A percentile compares a stretch with the other conserved stretches of the same genome.
These are phyloP conservation scores for Actinia tenebrosa DNA, from an alignment of 64 coral and sea anemone genomes.

Conservation along the genomic window DNA sequence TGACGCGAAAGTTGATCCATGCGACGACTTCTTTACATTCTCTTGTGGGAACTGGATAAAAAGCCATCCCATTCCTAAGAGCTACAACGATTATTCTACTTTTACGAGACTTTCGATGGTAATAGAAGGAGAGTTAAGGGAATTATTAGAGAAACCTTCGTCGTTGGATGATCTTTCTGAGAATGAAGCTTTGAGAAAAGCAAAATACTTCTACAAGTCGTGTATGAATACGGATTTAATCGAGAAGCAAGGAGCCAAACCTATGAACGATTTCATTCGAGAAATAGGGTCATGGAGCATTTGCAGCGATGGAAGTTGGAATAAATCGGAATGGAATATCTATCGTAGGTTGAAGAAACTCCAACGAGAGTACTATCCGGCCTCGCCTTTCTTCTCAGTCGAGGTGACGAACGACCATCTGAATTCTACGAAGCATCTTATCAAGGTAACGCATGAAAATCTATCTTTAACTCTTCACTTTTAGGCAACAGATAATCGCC, in stretches of 20 bases:
- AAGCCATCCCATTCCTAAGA: conserved; percentile 81
- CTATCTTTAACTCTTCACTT: not conserved
- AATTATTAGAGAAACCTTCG: conserved; percentile 39
- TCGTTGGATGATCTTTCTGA: conserved; percentile 31
- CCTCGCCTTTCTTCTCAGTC: conserved; percentile 88
- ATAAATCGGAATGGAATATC: conserved; percentile 72
- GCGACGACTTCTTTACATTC: conserved; percentile 76
- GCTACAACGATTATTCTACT: conserved; percentile 90
- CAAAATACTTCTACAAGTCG: conserved; percentile 68
- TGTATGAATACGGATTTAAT: conserved; percentile 72
- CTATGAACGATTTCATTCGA: conserved; percentile 67
- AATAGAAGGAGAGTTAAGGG: conserved; percentile 56
- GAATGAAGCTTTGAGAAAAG: conserved; percentile 77
- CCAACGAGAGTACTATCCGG: conserved; percentile 84
- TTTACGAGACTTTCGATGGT: conserved; percentile 78
- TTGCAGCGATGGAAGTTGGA: conserved; percentile 70
- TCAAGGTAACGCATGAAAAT: conserved; percentile 55
- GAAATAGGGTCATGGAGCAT: conserved; percentile 92
- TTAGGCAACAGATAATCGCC: not conserved
- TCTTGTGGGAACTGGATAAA: conserved; percentile 75
- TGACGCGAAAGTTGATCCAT: conserved; percentile 52
- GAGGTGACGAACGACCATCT: conserved; percentile 99
- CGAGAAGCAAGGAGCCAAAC: conserved; percentile 67
- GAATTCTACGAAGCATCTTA: conserved; percentile 95
- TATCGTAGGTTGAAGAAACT: conserved; percentile 59